These are phyloP conservation scores for Carettochelys insculpta DNA, from an alignment of 2,113 vertebrate genomes.

Conservation along the genomic window DNA sequence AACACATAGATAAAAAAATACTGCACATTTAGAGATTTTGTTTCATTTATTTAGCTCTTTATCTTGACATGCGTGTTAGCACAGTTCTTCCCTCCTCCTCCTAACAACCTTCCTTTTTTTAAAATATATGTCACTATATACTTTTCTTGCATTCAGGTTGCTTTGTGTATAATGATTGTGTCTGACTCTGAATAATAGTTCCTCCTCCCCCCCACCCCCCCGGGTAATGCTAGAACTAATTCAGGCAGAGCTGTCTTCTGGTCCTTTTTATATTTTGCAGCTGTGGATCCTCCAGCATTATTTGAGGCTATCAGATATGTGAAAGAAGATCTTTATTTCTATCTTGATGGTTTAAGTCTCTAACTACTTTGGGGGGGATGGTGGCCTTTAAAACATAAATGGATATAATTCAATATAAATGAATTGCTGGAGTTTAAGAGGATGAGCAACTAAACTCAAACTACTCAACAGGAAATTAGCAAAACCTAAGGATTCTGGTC, in stretches of 20 bases:
- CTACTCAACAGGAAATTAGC: not conserved
- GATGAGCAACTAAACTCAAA: not conserved
- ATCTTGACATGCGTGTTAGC: constrained; percentile 26
- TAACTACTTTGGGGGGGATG: not conserved
- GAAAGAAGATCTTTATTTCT: not conserved
- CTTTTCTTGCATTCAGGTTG: not conserved
- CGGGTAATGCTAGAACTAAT: not conserved
- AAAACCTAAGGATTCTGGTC: not conserved
- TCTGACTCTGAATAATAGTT: not conserved
- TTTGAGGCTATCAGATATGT: not conserved
- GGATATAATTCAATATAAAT: not conserved
- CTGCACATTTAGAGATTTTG: constrained; percentile 17
- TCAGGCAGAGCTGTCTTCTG: not conserved
- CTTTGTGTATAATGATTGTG: not conserved
- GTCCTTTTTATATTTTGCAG: not conserved
- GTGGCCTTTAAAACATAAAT: not conserved
- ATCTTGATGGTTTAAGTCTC: not conserved
- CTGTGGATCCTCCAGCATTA: not conserved
- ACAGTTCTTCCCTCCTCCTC: constrained; percentile 17
- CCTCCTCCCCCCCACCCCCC: too few species aligned
- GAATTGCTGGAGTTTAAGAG: not conserved
- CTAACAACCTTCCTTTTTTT: constrained; percentile 40
- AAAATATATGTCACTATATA: constrained; percentile 11
- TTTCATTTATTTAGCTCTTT: constrained; percentile 46
- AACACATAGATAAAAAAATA: not conserved